phyloP scores from a whole-genome alignment of 2,797 vertebrate species.

The Ptychobarbus kaznakovi region DNA sequence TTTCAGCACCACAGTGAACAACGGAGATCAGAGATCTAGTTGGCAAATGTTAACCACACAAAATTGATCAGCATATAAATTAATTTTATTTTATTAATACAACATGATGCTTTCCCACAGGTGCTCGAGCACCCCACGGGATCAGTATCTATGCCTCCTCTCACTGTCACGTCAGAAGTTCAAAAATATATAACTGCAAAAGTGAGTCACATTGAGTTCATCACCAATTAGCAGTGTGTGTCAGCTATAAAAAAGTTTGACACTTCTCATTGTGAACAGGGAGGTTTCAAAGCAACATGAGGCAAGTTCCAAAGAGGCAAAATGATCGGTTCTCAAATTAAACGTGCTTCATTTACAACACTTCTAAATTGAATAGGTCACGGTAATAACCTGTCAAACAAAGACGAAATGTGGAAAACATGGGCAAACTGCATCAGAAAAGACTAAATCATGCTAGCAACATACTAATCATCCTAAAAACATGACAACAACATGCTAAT shows the following conservation, averaged over 20 bases:
- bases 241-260: neutral
- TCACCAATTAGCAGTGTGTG: neutral
- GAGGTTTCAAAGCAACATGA: slow-evolving; percentile 28
- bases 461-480: too few species aligned
- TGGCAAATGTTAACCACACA: slow-evolving; percentile 8
- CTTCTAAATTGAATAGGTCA: slow-evolving; percentile 24
- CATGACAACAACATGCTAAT: too few species aligned
- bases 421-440: neutral
- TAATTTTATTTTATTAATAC: slow-evolving; percentile 5
- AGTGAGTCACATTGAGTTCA: neutral
- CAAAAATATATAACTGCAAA: slow-evolving; percentile 5
- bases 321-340: slow-evolving; percentile 13
- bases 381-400: slow-evolving; percentile 19
- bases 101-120: neutral
- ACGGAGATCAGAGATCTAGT: slow-evolving; percentile 13
- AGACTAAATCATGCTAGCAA: neutral
- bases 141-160: neutral
- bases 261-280: neutral
- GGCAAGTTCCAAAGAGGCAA: neutral
- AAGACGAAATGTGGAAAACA: neutral
- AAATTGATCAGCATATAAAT: neutral
- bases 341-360: slow-evolving; percentile 26
- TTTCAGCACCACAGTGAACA: slow-evolving; percentile 21
- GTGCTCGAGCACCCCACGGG: neutral
- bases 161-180: neutral